Evolutionary conservation across 2,888 invertebrate genomes (phyloP).

Genomic region (Lucinisca nassula): DNA sequence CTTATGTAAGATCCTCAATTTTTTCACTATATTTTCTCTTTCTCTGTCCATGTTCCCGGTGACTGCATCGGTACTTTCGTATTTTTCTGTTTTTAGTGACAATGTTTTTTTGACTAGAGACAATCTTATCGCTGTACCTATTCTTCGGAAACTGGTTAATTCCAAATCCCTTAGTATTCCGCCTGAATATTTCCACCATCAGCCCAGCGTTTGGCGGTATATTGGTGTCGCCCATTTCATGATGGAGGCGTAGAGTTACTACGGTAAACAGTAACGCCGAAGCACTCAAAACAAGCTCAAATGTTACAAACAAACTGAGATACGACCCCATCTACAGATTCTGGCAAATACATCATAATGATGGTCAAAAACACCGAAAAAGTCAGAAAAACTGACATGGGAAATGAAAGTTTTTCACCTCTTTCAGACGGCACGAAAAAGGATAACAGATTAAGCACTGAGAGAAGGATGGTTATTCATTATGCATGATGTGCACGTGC

Average conservation of each 20-base stretch:
- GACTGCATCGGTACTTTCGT: too few relatives aligned
- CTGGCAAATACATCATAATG: conserved; percentile 42
- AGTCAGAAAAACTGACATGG: conserved; percentile 54
- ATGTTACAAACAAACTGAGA: conserved; percentile 48
- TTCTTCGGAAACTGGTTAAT: too few relatives aligned
- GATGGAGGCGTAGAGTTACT: conserved; percentile 1
- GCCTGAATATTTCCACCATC: conserved; percentile 19
- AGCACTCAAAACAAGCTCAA: conserved; percentile 31
- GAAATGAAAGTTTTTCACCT: conserved; percentile 52
- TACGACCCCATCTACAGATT: conserved; percentile 60
- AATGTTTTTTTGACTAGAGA: too few relatives aligned
- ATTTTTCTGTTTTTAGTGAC: too few relatives aligned
- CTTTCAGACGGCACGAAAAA: conserved; percentile 55
- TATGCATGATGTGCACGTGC: conserved; percentile 43
- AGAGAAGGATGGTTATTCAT: conserved; percentile 38
- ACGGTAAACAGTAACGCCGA: conserved; percentile 31
- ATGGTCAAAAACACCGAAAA: conserved; percentile 54
- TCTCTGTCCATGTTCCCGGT: too few relatives aligned
- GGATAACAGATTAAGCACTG: conserved; percentile 36
- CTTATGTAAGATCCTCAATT: too few relatives aligned
- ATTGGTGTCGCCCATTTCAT: background rate
- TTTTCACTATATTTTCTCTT: too few relatives aligned
- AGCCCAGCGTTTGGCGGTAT: background rate
- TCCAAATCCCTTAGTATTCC: too few relatives aligned
- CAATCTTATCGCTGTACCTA: too few relatives aligned